Evolutionary conservation across 2,113 vertebrate species (phyloP).

Genomic region (Reinhardtius hippoglossoides): DNA sequence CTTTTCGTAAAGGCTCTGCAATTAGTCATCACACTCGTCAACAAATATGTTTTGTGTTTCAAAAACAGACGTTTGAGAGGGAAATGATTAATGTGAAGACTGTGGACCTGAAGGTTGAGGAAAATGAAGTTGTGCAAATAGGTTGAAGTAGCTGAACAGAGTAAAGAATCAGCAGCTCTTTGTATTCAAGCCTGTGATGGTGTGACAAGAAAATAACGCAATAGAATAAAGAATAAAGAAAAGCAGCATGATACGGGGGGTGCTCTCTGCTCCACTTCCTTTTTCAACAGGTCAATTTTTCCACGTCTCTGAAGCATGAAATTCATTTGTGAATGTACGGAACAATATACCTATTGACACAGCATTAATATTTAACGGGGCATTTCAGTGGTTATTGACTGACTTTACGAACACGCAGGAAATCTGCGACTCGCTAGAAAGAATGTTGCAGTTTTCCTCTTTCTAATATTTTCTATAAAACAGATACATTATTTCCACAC

Average conservation of each 20-base stretch:
- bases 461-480: not conserved
- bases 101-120: not conserved
- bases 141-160: no score
- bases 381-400: not conserved
- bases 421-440: no score
- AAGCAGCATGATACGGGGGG: no score
- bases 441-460: no score
- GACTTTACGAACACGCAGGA: no score
- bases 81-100: conserved; percentile 23
- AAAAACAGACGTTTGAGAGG: not conserved
- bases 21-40: not conserved
- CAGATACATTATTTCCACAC: no score
- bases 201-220: not conserved
- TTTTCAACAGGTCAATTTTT: not conserved
- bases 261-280: no score
- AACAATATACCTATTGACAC: not conserved
- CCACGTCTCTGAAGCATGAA: not conserved
- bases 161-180: no score
- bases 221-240: not conserved
- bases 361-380: not conserved
- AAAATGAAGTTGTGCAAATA: not conserved
- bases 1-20: not conserved
- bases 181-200: not conserved
- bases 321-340: not conserved
- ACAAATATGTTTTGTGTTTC: not conserved